A percentile compares a stretch with the other conserved stretches of the same genome.
Conservation (phyloP, 1,140 invertebrate species). For the Halyomorpha halys region DNA sequence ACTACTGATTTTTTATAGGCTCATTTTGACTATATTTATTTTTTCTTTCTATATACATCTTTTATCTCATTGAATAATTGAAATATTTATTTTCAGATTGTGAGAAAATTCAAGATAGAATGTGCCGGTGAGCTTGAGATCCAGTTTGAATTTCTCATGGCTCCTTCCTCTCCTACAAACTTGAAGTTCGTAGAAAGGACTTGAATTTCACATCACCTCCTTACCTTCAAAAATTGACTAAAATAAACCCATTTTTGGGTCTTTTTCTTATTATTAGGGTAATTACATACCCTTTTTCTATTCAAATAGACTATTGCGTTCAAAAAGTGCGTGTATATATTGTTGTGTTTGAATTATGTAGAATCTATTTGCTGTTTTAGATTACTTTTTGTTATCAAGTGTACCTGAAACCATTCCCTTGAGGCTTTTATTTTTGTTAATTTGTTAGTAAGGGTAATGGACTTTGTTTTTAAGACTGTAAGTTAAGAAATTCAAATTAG, state of each 20-base stretch:
- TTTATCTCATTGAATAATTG: too few relatives aligned
- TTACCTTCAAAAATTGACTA: too few relatives aligned
- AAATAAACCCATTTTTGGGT: background rate
- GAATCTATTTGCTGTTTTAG: too few relatives aligned
- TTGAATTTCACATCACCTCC: slow-evolving; percentile 7
- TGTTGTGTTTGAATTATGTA: background rate
- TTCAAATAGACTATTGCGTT: background rate
- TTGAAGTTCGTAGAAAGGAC: slow-evolving; percentile 47
- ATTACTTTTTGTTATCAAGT: background rate
- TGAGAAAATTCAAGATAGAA: slow-evolving; percentile 56
- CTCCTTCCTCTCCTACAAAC: slow-evolving; percentile 57
- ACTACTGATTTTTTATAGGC: too few relatives aligned
- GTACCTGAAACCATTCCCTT: slow-evolving; percentile 5
- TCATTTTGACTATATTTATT: too few relatives aligned
- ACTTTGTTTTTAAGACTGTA: background rate
- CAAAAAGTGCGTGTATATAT: slow-evolving; percentile 13
- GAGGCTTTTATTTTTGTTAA: background rate
- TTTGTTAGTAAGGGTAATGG: background rate
- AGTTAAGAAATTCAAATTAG: slow-evolving; percentile 1
- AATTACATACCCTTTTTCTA: background rate
- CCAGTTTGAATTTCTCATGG: slow-evolving; percentile 66
- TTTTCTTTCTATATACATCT: too few relatives aligned
- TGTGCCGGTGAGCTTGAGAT: slow-evolving; percentile 55
- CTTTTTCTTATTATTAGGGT: slow-evolving; percentile 5
- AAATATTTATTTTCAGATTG: slow-evolving; percentile 42